Evolutionary conservation across 2,797 vertebrate genomes (phyloP).

Genomic region (Alexandromys oeconomus): DNA sequence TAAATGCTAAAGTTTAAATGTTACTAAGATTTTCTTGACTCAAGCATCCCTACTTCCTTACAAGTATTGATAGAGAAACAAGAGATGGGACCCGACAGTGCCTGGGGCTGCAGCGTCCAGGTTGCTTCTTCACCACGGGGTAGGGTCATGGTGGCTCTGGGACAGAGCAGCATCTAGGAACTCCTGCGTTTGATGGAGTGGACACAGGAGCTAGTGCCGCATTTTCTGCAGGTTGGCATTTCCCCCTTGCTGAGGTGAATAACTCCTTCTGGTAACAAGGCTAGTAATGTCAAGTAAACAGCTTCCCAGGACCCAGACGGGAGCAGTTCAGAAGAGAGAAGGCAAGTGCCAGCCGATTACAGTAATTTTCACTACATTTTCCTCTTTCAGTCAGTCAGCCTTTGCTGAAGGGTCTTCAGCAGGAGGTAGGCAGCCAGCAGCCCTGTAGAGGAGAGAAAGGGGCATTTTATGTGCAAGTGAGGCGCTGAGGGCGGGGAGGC

Average conservation of each 20-base stretch:
- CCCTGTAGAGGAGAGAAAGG: neutral
- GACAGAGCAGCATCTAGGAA: too few relatives aligned
- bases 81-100: accelerated
- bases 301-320: neutral
- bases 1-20: neutral
- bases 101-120: too few relatives aligned
- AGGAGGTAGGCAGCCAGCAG: neutral
- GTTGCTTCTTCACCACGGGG: neutral
- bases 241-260: neutral
- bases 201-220: neutral
- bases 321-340: neutral
- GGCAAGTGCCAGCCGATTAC: neutral
- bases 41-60: neutral
- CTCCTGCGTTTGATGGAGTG: neutral
- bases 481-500: too few relatives aligned
- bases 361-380: neutral
- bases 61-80: neutral
- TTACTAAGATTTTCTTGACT: neutral
- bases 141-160: neutral
- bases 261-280: neutral
- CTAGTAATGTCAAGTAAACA: neutral
- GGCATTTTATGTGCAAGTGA: neutral
- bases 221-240: neutral
- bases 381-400: too few relatives aligned
- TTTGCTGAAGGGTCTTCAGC: neutral